phyloP scores from a whole-genome alignment of 2,888 invertebrate genomes.

The Andrena praecox region DNA sequence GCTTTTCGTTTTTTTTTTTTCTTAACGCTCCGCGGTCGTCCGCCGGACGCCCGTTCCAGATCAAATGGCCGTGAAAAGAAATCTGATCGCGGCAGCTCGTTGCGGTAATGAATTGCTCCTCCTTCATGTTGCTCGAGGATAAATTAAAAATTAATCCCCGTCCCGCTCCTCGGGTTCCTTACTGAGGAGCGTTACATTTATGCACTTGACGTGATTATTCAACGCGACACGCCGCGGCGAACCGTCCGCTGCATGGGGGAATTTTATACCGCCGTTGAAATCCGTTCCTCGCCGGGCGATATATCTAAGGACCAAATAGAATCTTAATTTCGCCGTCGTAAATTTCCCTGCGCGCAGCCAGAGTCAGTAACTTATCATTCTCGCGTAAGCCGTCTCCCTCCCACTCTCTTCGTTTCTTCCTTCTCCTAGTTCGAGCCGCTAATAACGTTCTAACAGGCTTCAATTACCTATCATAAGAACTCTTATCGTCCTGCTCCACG shows the following conservation, averaged over 20 bases:
- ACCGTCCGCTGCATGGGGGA: constrained; percentile 9
- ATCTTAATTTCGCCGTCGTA: constrained; percentile 51
- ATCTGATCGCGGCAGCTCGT: constrained; percentile 14
- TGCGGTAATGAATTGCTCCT: constrained; percentile 21
- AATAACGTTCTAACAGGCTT: constrained; percentile 50
- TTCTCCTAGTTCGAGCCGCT: constrained; percentile 20
- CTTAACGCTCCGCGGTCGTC: not conserved
- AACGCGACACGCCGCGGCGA: constrained; percentile 19
- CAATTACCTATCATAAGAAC: constrained; percentile 39
- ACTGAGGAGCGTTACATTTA: constrained; percentile 14
- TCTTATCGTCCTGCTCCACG: constrained; percentile 54
- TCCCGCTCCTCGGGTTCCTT: constrained; percentile 25
- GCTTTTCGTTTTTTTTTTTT: not conserved
- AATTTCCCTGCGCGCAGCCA: constrained; percentile 25
- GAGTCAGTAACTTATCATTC: constrained; percentile 38
- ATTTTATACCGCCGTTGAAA: constrained; percentile 25
- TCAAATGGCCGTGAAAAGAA: constrained; percentile 13
- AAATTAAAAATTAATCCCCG: constrained; percentile 42
- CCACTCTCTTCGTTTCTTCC: constrained; percentile 24
- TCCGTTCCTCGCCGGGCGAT: constrained; percentile 30
- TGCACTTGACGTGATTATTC: constrained; percentile 23
- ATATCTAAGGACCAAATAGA: constrained; percentile 42
- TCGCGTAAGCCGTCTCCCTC: not conserved
- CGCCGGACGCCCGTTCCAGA: constrained; percentile 1
- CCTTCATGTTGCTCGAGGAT: constrained; percentile 9